Base-by-base conservation (phyloP, 2,797 vertebrate genomes). In the Trachops cirrhosus region DNA sequence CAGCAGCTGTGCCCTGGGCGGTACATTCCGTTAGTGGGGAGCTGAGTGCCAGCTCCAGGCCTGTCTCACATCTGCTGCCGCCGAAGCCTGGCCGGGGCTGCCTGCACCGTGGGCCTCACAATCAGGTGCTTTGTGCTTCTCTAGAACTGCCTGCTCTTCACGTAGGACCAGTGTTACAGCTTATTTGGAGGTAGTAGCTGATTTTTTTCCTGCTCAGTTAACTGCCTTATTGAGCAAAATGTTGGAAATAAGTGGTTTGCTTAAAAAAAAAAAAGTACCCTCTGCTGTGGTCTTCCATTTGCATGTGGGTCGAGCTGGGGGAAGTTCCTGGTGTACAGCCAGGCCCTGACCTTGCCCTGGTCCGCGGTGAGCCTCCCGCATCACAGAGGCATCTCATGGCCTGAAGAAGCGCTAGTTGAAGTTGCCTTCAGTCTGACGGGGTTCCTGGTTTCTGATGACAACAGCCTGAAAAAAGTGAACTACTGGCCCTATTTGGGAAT, bases 141-240 rank as follows among this genome's bases (percentile, higher is more conserved):
- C 26, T 21, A 83, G 21, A 54, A 9, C 5, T n/a, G 14, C 41
- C 9, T 12, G 37, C 50, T 12, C 5, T 71, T 79, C 19, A 6
- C 29, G 73, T 79, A 24, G 89, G 57, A 46, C 57, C 64, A 52
- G 41, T 24, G 50, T 75, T 11, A 24, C 15, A 22, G 57, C 57
- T 92, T 59, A 73, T 59, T 95, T 86, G 62, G 37, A 93, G 73
- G 26, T 67, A 26, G 9, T 89, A 88, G 67, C 62, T 89, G 70
- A 77, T 48, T 48, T 62, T 52, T 37, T 64, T 14, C 62, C 52
- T 88, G 57, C 18, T 89, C 29, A 59, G 67, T 41, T 95, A 75
- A 62, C 41, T 68, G 50, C 79, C 46, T 86, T 83, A 39, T 19
- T 89, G 80, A 94, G 57, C 79, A 93, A 84, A 71, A 70, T 86